Evolutionary conservation across 1,140 invertebrate species (phyloP).

Genomic region (Epicauta chinensis): DNA sequence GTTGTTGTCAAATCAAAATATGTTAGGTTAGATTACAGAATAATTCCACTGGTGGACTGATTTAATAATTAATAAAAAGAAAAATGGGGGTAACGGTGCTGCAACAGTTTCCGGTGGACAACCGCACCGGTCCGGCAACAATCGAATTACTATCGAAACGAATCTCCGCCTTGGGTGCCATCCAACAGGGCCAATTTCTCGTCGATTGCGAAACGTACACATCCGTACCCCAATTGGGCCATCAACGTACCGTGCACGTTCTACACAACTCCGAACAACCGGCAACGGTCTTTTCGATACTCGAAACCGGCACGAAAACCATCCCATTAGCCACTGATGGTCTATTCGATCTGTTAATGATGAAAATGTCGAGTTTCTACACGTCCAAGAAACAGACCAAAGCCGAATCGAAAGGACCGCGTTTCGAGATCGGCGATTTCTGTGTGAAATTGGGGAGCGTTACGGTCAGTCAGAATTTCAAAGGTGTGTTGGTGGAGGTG

Average conservation of each 20-base stretch:
- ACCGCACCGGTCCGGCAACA: slow-evolving; percentile 75
- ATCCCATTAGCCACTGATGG: slow-evolving; percentile 84
- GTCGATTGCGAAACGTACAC: slow-evolving; percentile 94
- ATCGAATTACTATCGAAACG: slow-evolving; percentile 82
- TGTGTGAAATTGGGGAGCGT: slow-evolving; percentile 90
- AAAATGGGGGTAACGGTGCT: slow-evolving; percentile 46
- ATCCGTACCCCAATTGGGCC: slow-evolving; percentile 65
- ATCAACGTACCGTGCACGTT: slow-evolving; percentile 78
- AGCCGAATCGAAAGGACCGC: slow-evolving; percentile 82
- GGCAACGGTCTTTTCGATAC: slow-evolving; percentile 84
- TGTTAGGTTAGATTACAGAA: background rate
- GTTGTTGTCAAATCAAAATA: background rate
- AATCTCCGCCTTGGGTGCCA: slow-evolving; percentile 75
- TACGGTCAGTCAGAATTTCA: slow-evolving; percentile 87
- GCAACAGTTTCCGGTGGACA: slow-evolving; percentile 80
- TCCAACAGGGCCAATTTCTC: slow-evolving; percentile 80
- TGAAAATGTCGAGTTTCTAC: slow-evolving; percentile 82
- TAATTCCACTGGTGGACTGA: background rate
- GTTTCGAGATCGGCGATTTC: slow-evolving; percentile 92
- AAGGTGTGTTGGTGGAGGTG: slow-evolving; percentile 90
- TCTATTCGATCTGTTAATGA: slow-evolving; percentile 85
- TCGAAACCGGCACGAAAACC: slow-evolving; percentile 80
- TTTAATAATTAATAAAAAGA: no score
- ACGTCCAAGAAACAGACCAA: slow-evolving; percentile 82
- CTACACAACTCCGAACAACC: slow-evolving; percentile 94